These are phyloP conservation scores for Apolygus lucorum DNA, from an alignment of 1,140 invertebrate genomes.

Conservation along the genomic window DNA sequence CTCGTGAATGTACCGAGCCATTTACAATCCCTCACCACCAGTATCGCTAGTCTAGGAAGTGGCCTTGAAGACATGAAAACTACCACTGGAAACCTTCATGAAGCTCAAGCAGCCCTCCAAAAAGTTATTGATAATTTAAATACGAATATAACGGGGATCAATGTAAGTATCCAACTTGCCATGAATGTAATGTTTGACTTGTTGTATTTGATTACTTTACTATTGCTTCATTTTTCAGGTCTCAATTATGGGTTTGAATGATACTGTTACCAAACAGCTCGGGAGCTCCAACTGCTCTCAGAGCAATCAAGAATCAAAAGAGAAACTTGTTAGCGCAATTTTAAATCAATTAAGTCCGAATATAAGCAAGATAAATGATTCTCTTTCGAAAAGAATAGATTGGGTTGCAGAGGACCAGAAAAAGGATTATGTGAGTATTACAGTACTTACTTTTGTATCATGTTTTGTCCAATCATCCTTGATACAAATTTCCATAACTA, in stretches of 20 bases:
- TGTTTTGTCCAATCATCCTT: too few relatives aligned
- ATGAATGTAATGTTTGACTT: too few relatives aligned
- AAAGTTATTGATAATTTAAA: conserved; percentile 38
- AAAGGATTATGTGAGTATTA: conserved; percentile 44
- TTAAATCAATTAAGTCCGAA: conserved; percentile 21
- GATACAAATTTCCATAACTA: too few relatives aligned
- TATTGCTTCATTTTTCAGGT: background rate
- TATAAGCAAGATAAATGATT: conserved; percentile 39
- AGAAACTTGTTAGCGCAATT: background rate
- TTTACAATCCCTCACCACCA: conserved; percentile 45
- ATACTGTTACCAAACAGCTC: conserved; percentile 20
- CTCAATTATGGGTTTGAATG: conserved; percentile 21
- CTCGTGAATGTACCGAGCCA: conserved; percentile 47
- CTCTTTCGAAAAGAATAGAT: conserved; percentile 40
- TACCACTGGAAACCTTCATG: conserved; percentile 35
- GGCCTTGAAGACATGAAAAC: conserved; percentile 43
- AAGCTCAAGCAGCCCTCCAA: conserved; percentile 39
- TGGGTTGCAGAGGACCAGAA: conserved; percentile 42
- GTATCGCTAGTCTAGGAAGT: conserved; percentile 50
- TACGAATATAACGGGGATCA: conserved; percentile 41
- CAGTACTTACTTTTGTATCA: too few relatives aligned
- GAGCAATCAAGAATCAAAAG: background rate
- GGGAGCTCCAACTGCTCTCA: background rate
- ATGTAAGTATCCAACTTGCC: conserved; percentile 40
- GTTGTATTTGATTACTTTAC: too few relatives aligned